Percentiles rank a stretch among this genome's conserved stretches.
Evolutionary conservation across 1,140 invertebrate genomes (phyloP).

Genomic region (Tenebrio molitor): DNA sequence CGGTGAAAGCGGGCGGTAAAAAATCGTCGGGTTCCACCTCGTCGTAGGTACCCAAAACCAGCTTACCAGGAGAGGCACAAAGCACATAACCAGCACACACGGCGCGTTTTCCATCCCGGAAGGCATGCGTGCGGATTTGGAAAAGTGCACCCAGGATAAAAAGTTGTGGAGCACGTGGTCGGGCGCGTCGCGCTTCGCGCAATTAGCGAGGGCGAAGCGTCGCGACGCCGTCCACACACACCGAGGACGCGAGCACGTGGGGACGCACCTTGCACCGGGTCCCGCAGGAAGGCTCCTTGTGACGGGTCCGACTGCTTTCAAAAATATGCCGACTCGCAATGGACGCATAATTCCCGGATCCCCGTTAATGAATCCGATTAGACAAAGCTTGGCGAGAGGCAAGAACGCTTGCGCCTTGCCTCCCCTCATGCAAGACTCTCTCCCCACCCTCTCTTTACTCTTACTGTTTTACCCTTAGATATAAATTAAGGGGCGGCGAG

Average conservation of each 20-base stretch:
- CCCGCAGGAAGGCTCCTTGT: conserved; percentile 61
- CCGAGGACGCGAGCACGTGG: conserved; percentile 6
- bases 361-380: conserved; percentile 72
- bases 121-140: too few relatives aligned
- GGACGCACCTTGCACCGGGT: conserved; percentile 59
- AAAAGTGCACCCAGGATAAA: too few relatives aligned
- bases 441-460: conserved; percentile 61
- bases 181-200: too few relatives aligned
- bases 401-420: conserved; percentile 67
- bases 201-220: not conserved
- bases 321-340: conserved; percentile 68
- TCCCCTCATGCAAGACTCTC: conserved; percentile 62
- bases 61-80: too few relatives aligned
- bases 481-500: conserved; percentile 67
- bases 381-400: conserved; percentile 67
- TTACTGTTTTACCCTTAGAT: conserved; percentile 67
- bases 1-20: too few relatives aligned
- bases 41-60: too few relatives aligned
- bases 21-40: too few relatives aligned
- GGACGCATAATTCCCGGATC: conserved; percentile 70
- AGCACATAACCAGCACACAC: too few relatives aligned
- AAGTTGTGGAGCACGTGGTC: too few relatives aligned
- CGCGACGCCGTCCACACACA: too few relatives aligned
- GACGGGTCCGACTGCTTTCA: conserved; percentile 65
- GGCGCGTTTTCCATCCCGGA: too few relatives aligned